Base-by-base conservation (phyloP, 2,797 vertebrate species). In the Tangara arthus region DNA sequence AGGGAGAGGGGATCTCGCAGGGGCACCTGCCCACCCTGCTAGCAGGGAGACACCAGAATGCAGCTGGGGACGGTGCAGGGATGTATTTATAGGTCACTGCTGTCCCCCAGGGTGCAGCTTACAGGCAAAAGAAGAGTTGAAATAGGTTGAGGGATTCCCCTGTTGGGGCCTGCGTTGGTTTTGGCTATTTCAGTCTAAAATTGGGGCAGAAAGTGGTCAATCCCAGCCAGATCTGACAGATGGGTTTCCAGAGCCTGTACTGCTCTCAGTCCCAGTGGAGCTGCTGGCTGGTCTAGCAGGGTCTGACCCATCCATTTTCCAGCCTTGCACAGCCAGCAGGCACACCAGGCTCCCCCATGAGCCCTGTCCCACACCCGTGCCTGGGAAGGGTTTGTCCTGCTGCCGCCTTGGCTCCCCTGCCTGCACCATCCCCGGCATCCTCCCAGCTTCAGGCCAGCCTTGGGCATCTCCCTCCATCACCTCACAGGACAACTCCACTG, bases 1-100 rank as follows among this genome's bases (percentile, higher is more conserved):
- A 28, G 28, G 37, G n/a, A 52, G 39, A 53, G 28, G n/a, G 55
- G n/a, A 60, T 16, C 53, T 60, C 8, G 0, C 19, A 37, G 53
- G 59, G 34, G 15, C 39, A 56, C 41, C 32, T 1, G 0, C 65
- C 70, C 53, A 42, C 49, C 46, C 44, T 63, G 47, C 57, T 44
- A 46, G 42, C 0, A 0, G 16, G 16, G 56, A 86, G 23, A 53
- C 0, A 0, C 23, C 0, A 0, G 44, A 85, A 53, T 0, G 0
- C 0, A 3, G 23, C 70, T 22, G 14, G 1, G 37, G 6, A 49
- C 3, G 3, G 26, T 4, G 0, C 71, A 30, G 59, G 52, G 76
- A 49, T 3, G 0, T 55, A 80, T 66, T 66, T 82, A 42, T 56
- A 88, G 86, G 85, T 64, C 65, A 12, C 57, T 47, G 22, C 27